Percentiles rank a stretch among this genome's conserved stretches.
Conservation (phyloP, 1,140 invertebrate genomes). For the Propsilocerus akamusi region DNA sequence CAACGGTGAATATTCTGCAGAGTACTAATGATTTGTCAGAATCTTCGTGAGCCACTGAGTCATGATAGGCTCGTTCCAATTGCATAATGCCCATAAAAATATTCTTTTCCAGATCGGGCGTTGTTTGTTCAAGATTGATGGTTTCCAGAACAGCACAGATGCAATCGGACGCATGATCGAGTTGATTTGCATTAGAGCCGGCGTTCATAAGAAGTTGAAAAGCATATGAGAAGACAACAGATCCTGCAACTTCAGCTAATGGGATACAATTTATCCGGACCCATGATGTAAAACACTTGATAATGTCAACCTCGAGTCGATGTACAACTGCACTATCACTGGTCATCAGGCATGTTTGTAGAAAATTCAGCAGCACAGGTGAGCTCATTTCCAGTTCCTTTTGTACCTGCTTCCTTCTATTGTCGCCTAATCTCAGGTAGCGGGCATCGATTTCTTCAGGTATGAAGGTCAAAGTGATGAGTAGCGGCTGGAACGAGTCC, state of each 20-base stretch:
- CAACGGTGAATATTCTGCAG: conserved; percentile 85
- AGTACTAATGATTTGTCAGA: conserved; percentile 81
- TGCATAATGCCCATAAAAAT: conserved; percentile 65
- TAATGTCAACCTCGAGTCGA: conserved; percentile 36
- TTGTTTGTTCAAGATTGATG: conserved; percentile 33
- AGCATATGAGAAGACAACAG: conserved; percentile 43
- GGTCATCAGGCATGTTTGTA: conserved; percentile 42
- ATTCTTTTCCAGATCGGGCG: conserved; percentile 46
- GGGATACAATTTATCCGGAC: conserved; percentile 50
- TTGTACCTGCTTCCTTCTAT: conserved; percentile 67
- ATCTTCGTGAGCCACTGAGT: conserved; percentile 84
- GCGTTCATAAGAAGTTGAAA: conserved; percentile 47
- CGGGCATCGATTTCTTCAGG: conserved; percentile 89
- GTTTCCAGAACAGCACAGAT: conserved; percentile 74
- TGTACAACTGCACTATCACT: not conserved
- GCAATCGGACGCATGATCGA: conserved; percentile 82
- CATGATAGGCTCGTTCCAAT: conserved; percentile 73
- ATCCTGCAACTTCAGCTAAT: conserved; percentile 40
- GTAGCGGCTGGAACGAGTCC: conserved; percentile 51
- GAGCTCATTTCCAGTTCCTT: conserved; percentile 51
- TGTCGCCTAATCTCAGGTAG: conserved; percentile 72
- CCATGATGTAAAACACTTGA: conserved; percentile 68
- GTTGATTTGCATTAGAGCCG: conserved; percentile 39
- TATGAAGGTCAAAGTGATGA: conserved; percentile 83
- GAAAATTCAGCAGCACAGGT: conserved; percentile 46